Base-by-base conservation (phyloP, 1,140 invertebrate species). In the Ephestia elutella region DNA sequence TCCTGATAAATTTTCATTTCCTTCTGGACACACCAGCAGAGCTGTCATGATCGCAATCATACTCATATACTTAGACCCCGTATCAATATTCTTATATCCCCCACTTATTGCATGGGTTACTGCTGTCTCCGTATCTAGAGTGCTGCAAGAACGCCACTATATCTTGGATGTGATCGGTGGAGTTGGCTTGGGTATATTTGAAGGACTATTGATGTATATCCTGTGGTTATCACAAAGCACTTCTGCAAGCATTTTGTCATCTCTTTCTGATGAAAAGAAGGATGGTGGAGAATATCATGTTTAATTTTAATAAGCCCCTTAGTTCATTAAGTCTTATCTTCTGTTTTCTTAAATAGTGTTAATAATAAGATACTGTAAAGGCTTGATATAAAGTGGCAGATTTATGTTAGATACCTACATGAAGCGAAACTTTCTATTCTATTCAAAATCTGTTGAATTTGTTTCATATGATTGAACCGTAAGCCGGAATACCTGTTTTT, bases 1-100 rank as follows among this genome's bases (percentile, higher is more conserved):
- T 75, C 85, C 96, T 0, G 98, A 99, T 84, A 95, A 97, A 71
- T 99, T 94, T 79, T 97, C 97, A 32, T 99, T 99, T 84, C 98
- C 98, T 21, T 99, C 97, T 0, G 98, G 98, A 0, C 98, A 99
- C 88, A 92, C 96, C 1, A 97, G 96, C n/a, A 88, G 98, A 70
- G 92, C 96, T 9, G 90, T 93, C 10, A 92, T 96, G 75, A 84
- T 99, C 13, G 89, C 92, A 0, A 92, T 92, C 50, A 95, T 96
- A 70, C 93, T 95, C 59, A 89, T 91, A 0, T 86, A 90, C 63
- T 67, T 95, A 9, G 92, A 91, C 82, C 92, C 93, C 0, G 56
- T 94, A 0, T 81, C 91, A 17, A 74, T 92, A 9, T 68, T 95
- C 48, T 92, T 91, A 28, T 82, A 90, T 48, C 90, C 91, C 32